Evolutionary conservation across 2,797 vertebrate species (phyloP), one percentile per base, ranked within the genome.

Genomic region (Triplophysa yarkandensis): DNA sequence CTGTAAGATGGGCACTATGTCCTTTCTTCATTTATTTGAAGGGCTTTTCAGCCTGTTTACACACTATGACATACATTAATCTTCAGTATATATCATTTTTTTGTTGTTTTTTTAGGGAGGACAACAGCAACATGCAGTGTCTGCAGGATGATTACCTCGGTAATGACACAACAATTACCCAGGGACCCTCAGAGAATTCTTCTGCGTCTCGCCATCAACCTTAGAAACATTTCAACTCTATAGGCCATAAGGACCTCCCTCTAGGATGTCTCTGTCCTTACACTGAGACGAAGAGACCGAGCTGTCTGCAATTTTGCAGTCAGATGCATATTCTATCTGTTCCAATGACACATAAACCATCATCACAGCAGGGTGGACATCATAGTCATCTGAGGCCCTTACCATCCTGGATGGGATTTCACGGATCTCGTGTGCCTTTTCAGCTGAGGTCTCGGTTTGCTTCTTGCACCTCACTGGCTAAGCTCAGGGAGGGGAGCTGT

Each of bases 91-190:
- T 52, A 34, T 71, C 63, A n/a, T 63, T 21, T 27, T 66, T 57
- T 61, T 52, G 58, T 13, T 28, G 23, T 30, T 57, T 30, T 77
- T 79, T 70, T 60, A 25, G 28, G 68, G 50, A 67, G 27, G 19
- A 4, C n/a, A 44, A 34, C 36, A 65, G 71, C 43, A 62, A 67
- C 63, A 55, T 63, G 32, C 63, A 25, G 65, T 39, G 72, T 30
- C 65, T 44, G 70, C 60, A 76, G 81, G 77, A 78, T 74, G 71
- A 80, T 81, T 83, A 83, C 74, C 80, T 85, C 71, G 19, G 60
- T 82, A 85, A 85, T 76, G 80, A 77, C 80, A 68, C 78, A 55
- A 65, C 82, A 83, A 82, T 84, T 83, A 82, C 78, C 46, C 54
- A 21, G 55, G 23, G 64, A 60, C 62, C 70, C 70, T 68, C 21